Evolutionary conservation across 2,888 invertebrate species (phyloP), one percentile per base, ranked within the genome.

Genomic region (Athalia cordata): DNA sequence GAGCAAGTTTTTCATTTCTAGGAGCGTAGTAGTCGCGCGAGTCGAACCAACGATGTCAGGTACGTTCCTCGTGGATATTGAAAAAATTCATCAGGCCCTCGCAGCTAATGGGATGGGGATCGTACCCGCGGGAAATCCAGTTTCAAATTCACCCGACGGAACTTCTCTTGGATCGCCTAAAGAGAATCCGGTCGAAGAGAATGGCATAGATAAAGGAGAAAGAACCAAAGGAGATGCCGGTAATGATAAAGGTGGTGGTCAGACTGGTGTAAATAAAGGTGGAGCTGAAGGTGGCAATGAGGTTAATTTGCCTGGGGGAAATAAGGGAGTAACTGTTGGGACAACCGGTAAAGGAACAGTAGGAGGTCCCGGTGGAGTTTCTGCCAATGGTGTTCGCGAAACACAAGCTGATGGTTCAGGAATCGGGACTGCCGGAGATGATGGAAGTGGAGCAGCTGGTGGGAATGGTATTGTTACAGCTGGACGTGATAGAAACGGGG

Each of bases 371-470:
- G 66, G 50, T n/a, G 9, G 93, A 0, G 90, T 90, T 80, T 92
- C 93, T 80, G 92, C 92, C 67, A 92, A 92, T 66, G 93, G 92
- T 74, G 92, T 92, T 78, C 93, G 93, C 88, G 91, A 86, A 82
- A 90, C 91, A 70, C 91, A 91, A 77, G 91, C 89, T 83, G 88
- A 91, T 87, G 91, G 92, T 88, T 93, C 92, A 86, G 93, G 45
- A 5, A n/a, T n/a, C 7, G 45, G 45, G 3, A 13, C 15, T 7
- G 50, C 11, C 43, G 68, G 5, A 9, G 49, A 15, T 47, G 8
- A 7, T 7, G 66, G 0, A 13, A 13, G 29, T 13, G 49, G 8
- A 13, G 15, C n/a, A 49, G 8, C 49, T 13, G 7, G 49, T 65
- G n/a, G 6, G 11, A 9, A 29, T 43, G n/a, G 8, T 45, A 45